Evolutionary conservation across 2,797 vertebrate species (phyloP).

Genomic region (Propithecus perrieri): DNA sequence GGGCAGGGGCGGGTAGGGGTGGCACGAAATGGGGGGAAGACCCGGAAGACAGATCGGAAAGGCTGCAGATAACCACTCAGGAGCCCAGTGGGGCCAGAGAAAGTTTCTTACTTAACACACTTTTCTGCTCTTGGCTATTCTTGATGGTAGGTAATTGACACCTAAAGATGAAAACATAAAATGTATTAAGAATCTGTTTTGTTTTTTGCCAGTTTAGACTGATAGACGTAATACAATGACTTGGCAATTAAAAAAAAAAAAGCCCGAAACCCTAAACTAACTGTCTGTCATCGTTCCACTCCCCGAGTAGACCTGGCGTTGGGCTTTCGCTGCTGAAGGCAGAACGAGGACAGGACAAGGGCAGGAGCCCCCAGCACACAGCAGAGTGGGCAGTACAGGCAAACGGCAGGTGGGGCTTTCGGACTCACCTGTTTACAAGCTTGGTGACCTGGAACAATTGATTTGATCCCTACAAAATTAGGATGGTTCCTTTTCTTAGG

Average conservation of each 20-base stretch:
- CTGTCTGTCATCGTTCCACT: neutral
- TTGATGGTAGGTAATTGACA: neutral
- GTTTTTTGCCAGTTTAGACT: neutral
- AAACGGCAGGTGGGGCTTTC: neutral
- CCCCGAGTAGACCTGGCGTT: neutral
- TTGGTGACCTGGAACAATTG: neutral
- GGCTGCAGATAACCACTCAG: neutral
- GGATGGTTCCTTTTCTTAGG: neutral
- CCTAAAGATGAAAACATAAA: neutral
- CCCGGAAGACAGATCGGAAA: neutral
- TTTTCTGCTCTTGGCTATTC: neutral
- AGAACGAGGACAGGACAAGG: neutral
- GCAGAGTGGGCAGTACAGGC: neutral
- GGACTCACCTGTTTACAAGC: neutral
- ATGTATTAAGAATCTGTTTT: neutral
- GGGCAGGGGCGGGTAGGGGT: neutral
- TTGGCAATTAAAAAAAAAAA: neutral
- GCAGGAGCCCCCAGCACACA: accelerated
- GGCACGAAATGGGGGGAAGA: neutral
- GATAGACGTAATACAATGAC: neutral
- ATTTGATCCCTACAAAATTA: neutral
- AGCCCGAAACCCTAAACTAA: neutral
- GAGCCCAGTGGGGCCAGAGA: neutral
- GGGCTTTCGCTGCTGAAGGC: neutral
- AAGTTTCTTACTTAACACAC: neutral